phyloP scores from a whole-genome alignment of 92 coral and sea anemone species.

The Zoanthus sansibaricus region DNA sequence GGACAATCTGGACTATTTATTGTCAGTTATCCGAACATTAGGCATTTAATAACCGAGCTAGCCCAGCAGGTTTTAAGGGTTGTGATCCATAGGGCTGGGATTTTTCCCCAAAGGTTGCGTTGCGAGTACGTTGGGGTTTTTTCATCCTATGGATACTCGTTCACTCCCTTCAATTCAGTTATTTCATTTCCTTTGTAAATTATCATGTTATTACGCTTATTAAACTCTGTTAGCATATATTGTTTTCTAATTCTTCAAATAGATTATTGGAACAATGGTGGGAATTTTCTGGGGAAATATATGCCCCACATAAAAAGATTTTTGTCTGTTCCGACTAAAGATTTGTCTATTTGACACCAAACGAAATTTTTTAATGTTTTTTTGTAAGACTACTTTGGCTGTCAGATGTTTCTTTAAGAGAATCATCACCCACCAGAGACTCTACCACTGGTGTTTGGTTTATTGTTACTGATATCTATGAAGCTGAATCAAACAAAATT shows the following conservation, averaged over 20 bases:
- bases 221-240: background rate
- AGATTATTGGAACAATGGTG: slow-evolving; percentile 7
- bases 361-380: background rate
- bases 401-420: slow-evolving; percentile 12
- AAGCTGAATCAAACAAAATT: slow-evolving; percentile 29
- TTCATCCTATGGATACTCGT: too few species aligned
- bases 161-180: too few species aligned
- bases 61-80: too few species aligned
- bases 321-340: slow-evolving; percentile 1
- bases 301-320: slow-evolving; percentile 2
- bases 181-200: too few species aligned
- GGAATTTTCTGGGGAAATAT: background rate
- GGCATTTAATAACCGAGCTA: background rate
- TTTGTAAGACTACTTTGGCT: background rate
- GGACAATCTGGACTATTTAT: too few species aligned
- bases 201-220: too few species aligned
- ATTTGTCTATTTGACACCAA: background rate
- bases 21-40: too few species aligned
- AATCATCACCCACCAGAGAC: slow-evolving; percentile 25
- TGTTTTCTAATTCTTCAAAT: background rate
- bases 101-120: too few species aligned
- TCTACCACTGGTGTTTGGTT: slow-evolving; percentile 19
- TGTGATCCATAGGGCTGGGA: too few species aligned
- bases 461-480: slow-evolving; percentile 16
- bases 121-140: too few species aligned